A percentile compares a stretch with the other conserved stretches of the same genome.
These are phyloP conservation scores for Sturnus vulgaris DNA, from an alignment of 2,113 vertebrate species.

Conservation along the genomic window DNA sequence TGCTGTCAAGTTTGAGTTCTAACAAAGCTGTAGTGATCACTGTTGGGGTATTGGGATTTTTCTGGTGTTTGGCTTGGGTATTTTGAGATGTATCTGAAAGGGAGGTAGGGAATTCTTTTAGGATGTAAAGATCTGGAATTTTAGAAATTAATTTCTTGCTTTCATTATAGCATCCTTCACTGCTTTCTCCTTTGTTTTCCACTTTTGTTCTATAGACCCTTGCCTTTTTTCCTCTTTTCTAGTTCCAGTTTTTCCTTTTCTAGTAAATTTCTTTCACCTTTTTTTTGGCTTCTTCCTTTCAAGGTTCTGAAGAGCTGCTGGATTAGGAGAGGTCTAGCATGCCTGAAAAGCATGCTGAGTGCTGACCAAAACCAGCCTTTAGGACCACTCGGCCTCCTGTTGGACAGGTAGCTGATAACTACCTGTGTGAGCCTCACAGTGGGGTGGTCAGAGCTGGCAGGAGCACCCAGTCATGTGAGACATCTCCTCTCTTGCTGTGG, in stretches of 20 bases:
- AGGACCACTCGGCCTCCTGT: neutral
- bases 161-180: neutral
- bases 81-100: neutral
- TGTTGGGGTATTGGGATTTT: neutral
- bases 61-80: neutral
- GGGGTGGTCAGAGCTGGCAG: neutral
- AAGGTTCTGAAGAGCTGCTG: neutral
- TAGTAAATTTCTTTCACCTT: neutral
- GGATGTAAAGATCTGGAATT: neutral
- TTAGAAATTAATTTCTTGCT: neutral
- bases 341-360: neutral
- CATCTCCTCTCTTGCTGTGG: neutral
- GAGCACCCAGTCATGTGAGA: rapidly evolving
- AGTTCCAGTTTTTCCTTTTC: neutral
- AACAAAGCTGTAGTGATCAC: neutral
- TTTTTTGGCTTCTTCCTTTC: neutral
- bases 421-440: neutral
- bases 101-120: neutral
- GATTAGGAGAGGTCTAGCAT: neutral
- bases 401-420: neutral
- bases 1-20: neutral
- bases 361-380: neutral
- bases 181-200: neutral
- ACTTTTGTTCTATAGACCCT: neutral
- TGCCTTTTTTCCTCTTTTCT: neutral